phyloP scores from a whole-genome alignment of 2,797 vertebrate genomes.

The Trematomus bernacchii region DNA sequence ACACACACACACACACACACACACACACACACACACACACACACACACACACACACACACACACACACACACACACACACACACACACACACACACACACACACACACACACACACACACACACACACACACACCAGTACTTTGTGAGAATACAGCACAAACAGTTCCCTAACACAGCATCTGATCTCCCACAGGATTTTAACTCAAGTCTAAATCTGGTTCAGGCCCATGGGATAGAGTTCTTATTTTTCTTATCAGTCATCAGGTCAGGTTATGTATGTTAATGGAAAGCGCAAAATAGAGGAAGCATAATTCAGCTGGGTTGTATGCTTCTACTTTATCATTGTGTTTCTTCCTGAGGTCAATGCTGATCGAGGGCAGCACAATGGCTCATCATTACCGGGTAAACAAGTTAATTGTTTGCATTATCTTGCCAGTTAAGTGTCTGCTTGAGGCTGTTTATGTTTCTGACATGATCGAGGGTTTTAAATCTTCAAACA shows the following conservation, averaged over 20 bases:
- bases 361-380: constrained; percentile 6
- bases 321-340: background rate
- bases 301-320: background rate
- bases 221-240: constrained; percentile 5
- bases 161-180: constrained; percentile 48
- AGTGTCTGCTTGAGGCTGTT: constrained; percentile 20
- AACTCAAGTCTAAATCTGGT: constrained; percentile 32
- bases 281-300: constrained; percentile 8
- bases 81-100: no score
- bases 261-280: background rate
- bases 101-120: background rate
- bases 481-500: background rate
- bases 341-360: constrained; percentile 12
- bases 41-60: no score
- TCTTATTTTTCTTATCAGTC: constrained; percentile 10
- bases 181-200: constrained; percentile 33
- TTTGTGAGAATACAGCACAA: constrained; percentile 46
- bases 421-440: constrained; percentile 8
- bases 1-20: no score
- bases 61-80: no score
- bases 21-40: no score
- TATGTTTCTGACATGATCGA: constrained; percentile 5
- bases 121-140: constrained; percentile 28
- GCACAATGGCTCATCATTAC: background rate
- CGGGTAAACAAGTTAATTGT: background rate